Base-by-base conservation (phyloP, 2,888 invertebrate genomes). In the Lasioglossum zephyrum region DNA sequence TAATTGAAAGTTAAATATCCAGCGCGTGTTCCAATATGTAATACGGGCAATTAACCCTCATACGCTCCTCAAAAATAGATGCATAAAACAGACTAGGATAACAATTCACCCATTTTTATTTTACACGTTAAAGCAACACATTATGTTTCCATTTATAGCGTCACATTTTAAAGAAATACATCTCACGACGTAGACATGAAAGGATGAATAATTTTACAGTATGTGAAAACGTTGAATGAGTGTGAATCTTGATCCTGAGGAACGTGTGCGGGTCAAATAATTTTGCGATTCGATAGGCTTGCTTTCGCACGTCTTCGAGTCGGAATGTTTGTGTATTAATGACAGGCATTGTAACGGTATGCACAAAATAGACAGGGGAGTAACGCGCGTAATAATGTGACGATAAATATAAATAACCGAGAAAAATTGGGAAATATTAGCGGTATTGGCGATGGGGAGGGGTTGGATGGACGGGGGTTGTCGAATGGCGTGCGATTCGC, bases 391-490 rank as follows among this genome's bases (percentile, higher is more conserved):
- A 31, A 73, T 72, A 73, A 81, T 22, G 78, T 69, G 63, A 49
- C 77, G 22, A 75, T 70, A 72, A 72, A 57, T 47, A 85, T 81
- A 82, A 87, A 87, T 79, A 79, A 60, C 36, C 18, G 13, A 72
- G 41, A 79, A 49, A 82, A 77, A 86, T 84, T 39, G 57, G 18
- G 31, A 83, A 78, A 77, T 84, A 84, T 72, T 70, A 69, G 36
- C 47, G 31, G 49, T 79, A 74, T 77, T 31, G 70, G n/a, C 2
- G n/a, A 44, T 2, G 44, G 49, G 72, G 57, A 81, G 11, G 36
- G 44, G 22, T 36, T n/a, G 66, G 57, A 76, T n/a, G 66, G 57
- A 76, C 31, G 11, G 26, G 44, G 9, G 49, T 44, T 36, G 47
- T n/a, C n/a, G 63, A 44, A 73, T 39, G 18, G 69, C 39, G 73